A percentile compares a stretch with the other conserved stretches of the same genome.
These are phyloP conservation scores for Caenorhabditis japonica DNA, from an alignment of 2,888 invertebrate species.

Conservation along the genomic window DNA sequence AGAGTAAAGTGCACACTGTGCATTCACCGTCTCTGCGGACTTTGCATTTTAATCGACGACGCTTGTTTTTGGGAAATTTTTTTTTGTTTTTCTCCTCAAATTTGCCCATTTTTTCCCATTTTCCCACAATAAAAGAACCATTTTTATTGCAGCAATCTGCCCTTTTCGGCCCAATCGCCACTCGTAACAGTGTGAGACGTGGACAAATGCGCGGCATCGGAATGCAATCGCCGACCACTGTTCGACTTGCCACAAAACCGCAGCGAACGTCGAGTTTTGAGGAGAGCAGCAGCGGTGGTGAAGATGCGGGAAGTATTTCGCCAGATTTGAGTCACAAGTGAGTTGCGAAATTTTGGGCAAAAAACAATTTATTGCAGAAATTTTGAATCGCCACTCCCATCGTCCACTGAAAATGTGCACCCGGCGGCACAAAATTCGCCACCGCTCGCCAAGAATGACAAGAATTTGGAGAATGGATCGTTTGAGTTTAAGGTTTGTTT, in stretches of 20 bases:
- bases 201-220: conserved; percentile 32
- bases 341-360: background rate
- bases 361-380: conserved; percentile 17
- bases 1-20: conserved; percentile 7
- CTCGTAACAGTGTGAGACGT: conserved; percentile 29
- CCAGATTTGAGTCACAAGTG: conserved; percentile 48
- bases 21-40: conserved; percentile 1
- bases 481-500: conserved; percentile 2
- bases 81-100: too few relatives aligned
- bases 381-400: conserved; percentile 29
- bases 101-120: too few relatives aligned
- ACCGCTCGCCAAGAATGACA: background rate
- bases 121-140: background rate
- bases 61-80: too few relatives aligned
- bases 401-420: conserved; percentile 43
- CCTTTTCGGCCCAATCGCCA: conserved; percentile 42
- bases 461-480: background rate
- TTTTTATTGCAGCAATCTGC: conserved; percentile 55
- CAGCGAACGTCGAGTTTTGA: conserved; percentile 32
- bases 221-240: conserved; percentile 26
- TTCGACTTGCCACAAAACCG: conserved; percentile 3
- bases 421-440: conserved; percentile 13
- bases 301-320: conserved; percentile 32
- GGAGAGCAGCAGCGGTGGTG: conserved; percentile 32
- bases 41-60: background rate